Percentiles rank a stretch among this genome's conserved stretches.
phyloP scores from a whole-genome alignment of 2,797 vertebrate species.

The Parauchenoglanis punctatus region DNA sequence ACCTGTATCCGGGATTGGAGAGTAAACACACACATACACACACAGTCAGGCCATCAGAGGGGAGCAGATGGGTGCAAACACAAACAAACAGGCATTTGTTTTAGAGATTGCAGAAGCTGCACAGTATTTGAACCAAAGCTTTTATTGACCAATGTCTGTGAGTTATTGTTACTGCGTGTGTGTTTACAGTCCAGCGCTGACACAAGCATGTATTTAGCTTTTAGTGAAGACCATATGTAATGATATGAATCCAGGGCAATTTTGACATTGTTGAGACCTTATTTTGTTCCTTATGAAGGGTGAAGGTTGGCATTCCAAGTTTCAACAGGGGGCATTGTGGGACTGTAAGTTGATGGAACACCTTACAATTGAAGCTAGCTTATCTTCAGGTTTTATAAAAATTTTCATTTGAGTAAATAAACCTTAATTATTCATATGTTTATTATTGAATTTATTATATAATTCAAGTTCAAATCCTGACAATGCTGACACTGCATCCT shows the following conservation, averaged over 20 bases:
- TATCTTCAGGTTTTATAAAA: background rate
- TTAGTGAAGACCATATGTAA: background rate
- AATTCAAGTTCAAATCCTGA: background rate
- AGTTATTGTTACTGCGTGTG: constrained; percentile 24
- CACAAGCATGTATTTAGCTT: background rate
- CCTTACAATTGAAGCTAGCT: background rate
- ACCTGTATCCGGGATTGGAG: constrained; percentile 28
- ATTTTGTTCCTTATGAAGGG: background rate
- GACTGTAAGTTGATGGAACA: background rate
- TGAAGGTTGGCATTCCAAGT: background rate
- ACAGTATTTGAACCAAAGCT: constrained; percentile 42
- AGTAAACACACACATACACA: constrained; percentile 28
- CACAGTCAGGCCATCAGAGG: constrained; percentile 34
- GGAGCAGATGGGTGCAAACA: constrained; percentile 35
- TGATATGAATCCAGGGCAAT: background rate
- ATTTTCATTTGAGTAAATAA: background rate
- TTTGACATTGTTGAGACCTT: constrained; percentile 1
- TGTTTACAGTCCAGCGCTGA: background rate
- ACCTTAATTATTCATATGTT: background rate
- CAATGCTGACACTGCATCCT: background rate
- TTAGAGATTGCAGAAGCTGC: constrained; percentile 40
- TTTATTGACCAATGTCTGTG: constrained; percentile 35
- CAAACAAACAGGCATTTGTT: constrained; percentile 48
- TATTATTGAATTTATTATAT: background rate
- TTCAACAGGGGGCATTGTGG: background rate